Conservation (phyloP, 2,113 vertebrate species). For the Chaenocephalus aceratus region DNA sequence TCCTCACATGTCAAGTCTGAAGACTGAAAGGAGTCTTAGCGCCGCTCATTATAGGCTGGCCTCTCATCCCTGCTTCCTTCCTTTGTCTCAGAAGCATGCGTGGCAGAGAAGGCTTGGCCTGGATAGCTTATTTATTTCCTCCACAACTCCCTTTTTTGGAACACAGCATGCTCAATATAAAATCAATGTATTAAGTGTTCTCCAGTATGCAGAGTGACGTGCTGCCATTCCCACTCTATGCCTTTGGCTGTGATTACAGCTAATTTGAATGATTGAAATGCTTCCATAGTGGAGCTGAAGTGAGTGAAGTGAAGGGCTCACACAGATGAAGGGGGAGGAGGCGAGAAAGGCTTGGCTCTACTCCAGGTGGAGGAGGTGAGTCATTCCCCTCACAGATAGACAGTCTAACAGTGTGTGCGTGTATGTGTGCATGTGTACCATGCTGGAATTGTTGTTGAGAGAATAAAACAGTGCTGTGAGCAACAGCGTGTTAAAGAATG, state of each 20-base stretch:
- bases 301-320: constrained; percentile 78
- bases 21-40: constrained; percentile 59
- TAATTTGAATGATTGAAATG: constrained; percentile 83
- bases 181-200: constrained; percentile 78
- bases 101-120: constrained; percentile 57
- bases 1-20: constrained; percentile 69
- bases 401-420: constrained; percentile 53
- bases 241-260: constrained; percentile 79
- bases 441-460: constrained; percentile 27
- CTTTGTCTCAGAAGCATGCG: constrained; percentile 65
- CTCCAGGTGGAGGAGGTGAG: constrained; percentile 81
- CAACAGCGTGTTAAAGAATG: constrained; percentile 41
- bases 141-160: constrained; percentile 51
- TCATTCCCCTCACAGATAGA: constrained; percentile 72
- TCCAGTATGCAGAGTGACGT: constrained; percentile 73
- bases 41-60: constrained; percentile 54
- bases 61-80: constrained; percentile 60
- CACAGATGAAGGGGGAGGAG: constrained; percentile 77
- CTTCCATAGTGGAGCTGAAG: constrained; percentile 73
- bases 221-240: constrained; percentile 72
- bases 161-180: constrained; percentile 69
- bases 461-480: constrained; percentile 47
- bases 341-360: constrained; percentile 74
- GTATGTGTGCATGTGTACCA: constrained; percentile 30
- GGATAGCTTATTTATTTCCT: constrained; percentile 66